Percentiles rank a stretch among this genome's conserved stretches.
Conservation (phyloP, 2,113 vertebrate species). For the Aegithalos caudatus region DNA sequence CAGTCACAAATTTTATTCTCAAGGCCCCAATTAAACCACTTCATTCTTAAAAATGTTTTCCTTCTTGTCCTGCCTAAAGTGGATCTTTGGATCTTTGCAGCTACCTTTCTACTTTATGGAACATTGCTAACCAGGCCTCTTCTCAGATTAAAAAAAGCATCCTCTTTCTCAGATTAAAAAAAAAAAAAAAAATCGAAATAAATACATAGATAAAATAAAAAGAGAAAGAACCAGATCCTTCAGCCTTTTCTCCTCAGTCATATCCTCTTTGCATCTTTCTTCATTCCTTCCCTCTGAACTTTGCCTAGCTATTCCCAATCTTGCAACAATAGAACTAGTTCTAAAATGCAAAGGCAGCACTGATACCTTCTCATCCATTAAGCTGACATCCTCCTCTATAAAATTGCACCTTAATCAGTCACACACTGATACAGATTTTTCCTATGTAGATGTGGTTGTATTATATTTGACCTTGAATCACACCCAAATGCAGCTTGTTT, state of each 20-base stretch:
- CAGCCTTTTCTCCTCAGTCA: background rate
- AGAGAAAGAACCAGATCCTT: background rate
- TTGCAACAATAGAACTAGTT: background rate
- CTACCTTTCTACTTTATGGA: background rate
- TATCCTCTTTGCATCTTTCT: background rate
- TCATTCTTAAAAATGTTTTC: background rate
- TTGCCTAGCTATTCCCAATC: background rate
- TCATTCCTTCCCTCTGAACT: background rate
- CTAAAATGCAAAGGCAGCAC: background rate
- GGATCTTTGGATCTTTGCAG: background rate
- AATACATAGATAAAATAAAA: too few relatives aligned
- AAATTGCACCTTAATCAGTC: background rate
- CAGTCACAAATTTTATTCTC: background rate
- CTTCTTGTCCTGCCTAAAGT: background rate
- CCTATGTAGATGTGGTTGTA: background rate
- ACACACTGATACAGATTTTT: background rate
- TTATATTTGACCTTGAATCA: background rate
- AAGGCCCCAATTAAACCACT: background rate
- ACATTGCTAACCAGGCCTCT: background rate
- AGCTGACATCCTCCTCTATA: background rate
- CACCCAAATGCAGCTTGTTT: background rate
- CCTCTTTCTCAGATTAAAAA: background rate
- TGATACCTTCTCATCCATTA: background rate
- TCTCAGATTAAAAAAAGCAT: too few relatives aligned
- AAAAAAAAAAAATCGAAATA: background rate